phyloP scores from a whole-genome alignment of 2,888 invertebrate genomes.

The Lepetodrilus schrolli region DNA sequence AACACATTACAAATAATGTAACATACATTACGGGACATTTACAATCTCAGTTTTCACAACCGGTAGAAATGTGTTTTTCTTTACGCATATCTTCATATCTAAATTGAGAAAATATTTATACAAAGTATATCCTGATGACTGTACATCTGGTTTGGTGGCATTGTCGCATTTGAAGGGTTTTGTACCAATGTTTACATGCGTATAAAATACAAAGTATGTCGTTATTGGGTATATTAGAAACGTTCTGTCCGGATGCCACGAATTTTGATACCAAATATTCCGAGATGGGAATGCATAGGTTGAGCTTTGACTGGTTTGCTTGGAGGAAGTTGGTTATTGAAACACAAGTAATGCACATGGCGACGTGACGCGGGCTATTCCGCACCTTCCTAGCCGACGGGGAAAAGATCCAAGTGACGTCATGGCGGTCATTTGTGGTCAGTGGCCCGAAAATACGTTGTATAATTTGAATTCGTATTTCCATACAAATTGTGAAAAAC shows the following conservation, averaged over 20 bases:
- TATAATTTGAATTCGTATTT: too few relatives aligned
- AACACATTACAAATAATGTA: too few relatives aligned
- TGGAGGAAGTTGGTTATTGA: background rate
- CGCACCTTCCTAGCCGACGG: background rate
- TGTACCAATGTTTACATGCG: background rate
- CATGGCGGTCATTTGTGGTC: too few relatives aligned
- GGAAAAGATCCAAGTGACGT: background rate
- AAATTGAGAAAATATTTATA: background rate
- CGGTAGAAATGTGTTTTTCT: background rate
- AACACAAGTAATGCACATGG: background rate
- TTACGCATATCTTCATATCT: background rate
- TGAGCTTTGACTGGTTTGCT: background rate
- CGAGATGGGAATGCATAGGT: background rate
- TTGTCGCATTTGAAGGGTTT: background rate
- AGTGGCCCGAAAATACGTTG: too few relatives aligned
- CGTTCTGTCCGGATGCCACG: conserved; percentile 6
- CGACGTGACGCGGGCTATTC: background rate
- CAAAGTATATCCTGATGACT: background rate
- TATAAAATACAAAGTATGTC: background rate
- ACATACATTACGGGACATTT: background rate
- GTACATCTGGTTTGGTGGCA: background rate
- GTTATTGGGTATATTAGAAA: background rate
- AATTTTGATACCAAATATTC: conserved; percentile 26
- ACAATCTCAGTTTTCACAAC: background rate
- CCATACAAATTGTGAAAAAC: too few relatives aligned